phyloP scores from a whole-genome alignment of 2,113 vertebrate genomes.

The Pterocles gutturalis region DNA sequence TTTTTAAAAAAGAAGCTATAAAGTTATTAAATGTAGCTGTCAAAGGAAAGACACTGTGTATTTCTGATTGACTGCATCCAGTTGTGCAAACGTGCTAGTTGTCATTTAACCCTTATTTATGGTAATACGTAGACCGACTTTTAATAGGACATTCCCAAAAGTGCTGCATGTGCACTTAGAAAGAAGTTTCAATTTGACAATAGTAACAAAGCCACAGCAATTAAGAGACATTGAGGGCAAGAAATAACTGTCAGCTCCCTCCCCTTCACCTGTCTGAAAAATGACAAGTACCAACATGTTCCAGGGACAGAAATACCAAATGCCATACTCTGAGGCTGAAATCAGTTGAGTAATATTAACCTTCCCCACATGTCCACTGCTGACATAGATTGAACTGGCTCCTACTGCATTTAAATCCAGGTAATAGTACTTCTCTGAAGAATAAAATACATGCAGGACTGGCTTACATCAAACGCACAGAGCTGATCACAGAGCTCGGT shows the following conservation, averaged over 20 bases:
- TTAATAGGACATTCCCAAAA: not conserved
- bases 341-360: conserved; percentile 41
- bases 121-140: not conserved
- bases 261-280: conserved; percentile 14
- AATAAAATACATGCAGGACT: not conserved
- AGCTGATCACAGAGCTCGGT: not conserved
- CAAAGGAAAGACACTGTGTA: not conserved
- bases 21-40: not conserved
- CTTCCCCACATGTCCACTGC: not conserved
- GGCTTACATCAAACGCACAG: not conserved
- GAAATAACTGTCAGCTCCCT: not conserved
- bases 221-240: not conserved
- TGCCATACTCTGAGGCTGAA: conserved; percentile 47
- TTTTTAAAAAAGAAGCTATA: not conserved
- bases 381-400: not conserved
- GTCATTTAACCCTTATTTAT: not conserved
- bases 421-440: not conserved
- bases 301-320: conserved; percentile 50
- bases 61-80: not conserved
- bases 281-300: not conserved
- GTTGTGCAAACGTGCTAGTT: not conserved
- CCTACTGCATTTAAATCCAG: not conserved
- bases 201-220: not conserved
- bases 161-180: not conserved
- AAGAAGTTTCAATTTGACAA: not conserved